These are phyloP conservation scores for Trematomus loennbergii DNA, from an alignment of 2,113 vertebrate species.

Conservation along the genomic window DNA sequence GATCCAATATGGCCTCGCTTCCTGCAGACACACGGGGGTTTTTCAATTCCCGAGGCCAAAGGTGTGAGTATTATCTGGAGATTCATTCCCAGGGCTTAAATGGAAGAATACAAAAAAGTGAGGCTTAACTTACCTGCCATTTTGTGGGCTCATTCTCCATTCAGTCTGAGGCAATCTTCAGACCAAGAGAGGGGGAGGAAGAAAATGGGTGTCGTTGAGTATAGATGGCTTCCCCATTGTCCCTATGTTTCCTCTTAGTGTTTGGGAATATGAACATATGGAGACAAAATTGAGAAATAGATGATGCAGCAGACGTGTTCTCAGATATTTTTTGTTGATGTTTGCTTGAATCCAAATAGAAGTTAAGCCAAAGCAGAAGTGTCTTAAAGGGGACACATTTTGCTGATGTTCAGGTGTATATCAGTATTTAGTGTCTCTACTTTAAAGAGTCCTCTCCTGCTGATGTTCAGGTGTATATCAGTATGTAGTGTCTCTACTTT, in stretches of 20 bases:
- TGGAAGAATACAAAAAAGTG: slow-evolving; percentile 48
- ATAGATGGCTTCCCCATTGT: background rate
- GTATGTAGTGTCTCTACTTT: too few relatives aligned
- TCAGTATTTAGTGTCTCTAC: too few relatives aligned
- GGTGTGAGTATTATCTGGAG: slow-evolving; percentile 67
- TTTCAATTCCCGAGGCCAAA: slow-evolving; percentile 61
- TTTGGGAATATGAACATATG: background rate
- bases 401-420: too few relatives aligned
- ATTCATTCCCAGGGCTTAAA: slow-evolving; percentile 64
- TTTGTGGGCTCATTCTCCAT: slow-evolving; percentile 62
- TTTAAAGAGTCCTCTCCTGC: too few relatives aligned
- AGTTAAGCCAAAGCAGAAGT: too few relatives aligned
- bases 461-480: too few relatives aligned
- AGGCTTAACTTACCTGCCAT: slow-evolving; percentile 57
- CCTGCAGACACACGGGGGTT: slow-evolving; percentile 36
- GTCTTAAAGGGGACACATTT: too few relatives aligned
- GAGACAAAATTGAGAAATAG: too few relatives aligned
- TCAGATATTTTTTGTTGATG: too few relatives aligned
- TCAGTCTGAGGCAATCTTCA: slow-evolving; percentile 58
- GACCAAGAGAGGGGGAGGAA: slow-evolving; percentile 3
- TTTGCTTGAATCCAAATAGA: background rate
- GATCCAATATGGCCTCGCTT: slow-evolving; percentile 56
- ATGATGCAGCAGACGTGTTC: too few relatives aligned
- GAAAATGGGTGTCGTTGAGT: background rate
- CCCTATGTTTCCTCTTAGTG: background rate